Evolutionary conservation across 2,113 vertebrate species (phyloP).

Genomic region (Peucedramus taeniatus): DNA sequence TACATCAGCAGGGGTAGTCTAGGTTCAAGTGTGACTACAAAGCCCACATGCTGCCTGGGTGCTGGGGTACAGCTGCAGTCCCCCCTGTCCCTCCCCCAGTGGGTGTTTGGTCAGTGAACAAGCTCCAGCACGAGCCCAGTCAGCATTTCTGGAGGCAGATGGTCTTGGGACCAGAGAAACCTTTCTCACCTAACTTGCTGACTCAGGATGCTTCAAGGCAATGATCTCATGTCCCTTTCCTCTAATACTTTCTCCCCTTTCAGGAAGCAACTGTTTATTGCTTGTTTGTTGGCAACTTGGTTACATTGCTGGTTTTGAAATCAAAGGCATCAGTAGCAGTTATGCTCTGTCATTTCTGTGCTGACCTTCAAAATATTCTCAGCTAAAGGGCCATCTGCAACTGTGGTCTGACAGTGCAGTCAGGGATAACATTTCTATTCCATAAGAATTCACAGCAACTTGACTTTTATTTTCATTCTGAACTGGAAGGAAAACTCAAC

Average conservation of each 20-base stretch:
- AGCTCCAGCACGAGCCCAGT: background rate
- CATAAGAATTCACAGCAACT: background rate
- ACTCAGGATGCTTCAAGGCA: background rate
- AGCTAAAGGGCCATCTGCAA: background rate
- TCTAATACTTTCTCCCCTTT: background rate
- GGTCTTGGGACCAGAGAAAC: background rate
- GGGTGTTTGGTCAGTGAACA: background rate
- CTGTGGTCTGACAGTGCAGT: background rate
- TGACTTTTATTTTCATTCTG: background rate
- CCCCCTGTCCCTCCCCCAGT: rapidly evolving
- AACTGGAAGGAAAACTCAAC: background rate
- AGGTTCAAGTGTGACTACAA: background rate
- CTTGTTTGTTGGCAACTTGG: background rate
- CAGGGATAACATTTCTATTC: background rate
- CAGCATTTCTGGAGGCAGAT: background rate
- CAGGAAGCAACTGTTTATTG: constrained; percentile 10
- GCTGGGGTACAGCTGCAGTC: background rate
- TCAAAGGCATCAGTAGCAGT: background rate
- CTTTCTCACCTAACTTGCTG: constrained; percentile 12
- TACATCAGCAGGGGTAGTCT: background rate
- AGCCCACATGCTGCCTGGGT: background rate
- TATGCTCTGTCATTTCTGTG: background rate
- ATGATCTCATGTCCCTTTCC: background rate
- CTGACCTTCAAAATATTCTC: constrained; percentile 21
- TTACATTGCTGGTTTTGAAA: background rate